Percentiles rank a stretch among this genome's conserved stretches.
phyloP scores from a whole-genome alignment of 2,888 invertebrate species.

The Chalcis sispes region DNA sequence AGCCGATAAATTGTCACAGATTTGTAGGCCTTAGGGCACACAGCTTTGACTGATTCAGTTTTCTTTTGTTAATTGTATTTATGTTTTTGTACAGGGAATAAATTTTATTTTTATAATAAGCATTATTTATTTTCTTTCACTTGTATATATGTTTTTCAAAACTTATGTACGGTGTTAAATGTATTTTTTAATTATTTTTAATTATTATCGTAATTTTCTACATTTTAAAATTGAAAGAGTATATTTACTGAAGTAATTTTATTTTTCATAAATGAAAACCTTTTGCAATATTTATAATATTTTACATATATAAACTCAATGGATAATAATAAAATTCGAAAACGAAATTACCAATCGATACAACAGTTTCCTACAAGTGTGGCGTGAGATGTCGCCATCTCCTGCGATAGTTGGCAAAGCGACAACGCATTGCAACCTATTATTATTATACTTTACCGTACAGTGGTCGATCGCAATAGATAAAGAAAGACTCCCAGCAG shows the following conservation, averaged over 20 bases:
- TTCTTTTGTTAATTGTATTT: not conserved
- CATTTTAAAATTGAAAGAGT: too few relatives aligned
- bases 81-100: not conserved
- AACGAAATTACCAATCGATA: slow-evolving; percentile 16
- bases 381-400: slow-evolving; percentile 35
- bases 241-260: too few relatives aligned
- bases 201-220: too few relatives aligned
- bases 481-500: not conserved
- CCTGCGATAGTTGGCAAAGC: not conserved
- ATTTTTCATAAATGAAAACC: too few relatives aligned
- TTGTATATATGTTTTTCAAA: too few relatives aligned
- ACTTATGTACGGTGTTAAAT: too few relatives aligned
- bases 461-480: not conserved
- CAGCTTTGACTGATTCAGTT: not conserved
- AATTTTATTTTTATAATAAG: too few relatives aligned
- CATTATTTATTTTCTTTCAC: too few relatives aligned
- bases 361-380: slow-evolving; percentile 4
- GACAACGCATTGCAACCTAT: too few relatives aligned
- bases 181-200: too few relatives aligned
- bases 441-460: too few relatives aligned
- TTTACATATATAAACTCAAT: not conserved
- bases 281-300: too few relatives aligned
- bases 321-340: not conserved
- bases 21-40: slow-evolving; percentile 36
- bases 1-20: slow-evolving; percentile 30